Conservation (phyloP, 2,113 vertebrate species). For the Ginglymostoma cirratum region DNA sequence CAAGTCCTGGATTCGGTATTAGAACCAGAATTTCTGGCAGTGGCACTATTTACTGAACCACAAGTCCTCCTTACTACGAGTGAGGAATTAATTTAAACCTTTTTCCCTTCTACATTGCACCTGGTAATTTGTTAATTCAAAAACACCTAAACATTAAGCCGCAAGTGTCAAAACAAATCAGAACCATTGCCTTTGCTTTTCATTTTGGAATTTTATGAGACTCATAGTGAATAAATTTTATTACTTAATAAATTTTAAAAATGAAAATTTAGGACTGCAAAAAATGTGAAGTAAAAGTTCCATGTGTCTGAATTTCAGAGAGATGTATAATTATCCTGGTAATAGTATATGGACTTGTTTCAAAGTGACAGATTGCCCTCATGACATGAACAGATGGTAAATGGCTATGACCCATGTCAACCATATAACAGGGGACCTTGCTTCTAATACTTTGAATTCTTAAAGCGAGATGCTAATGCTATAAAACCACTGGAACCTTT, state of each 20-base stretch:
- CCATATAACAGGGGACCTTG: no score
- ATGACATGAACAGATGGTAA: background rate
- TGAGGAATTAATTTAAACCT: background rate
- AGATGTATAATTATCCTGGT: background rate
- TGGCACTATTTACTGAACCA: no score
- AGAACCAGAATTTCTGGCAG: no score
- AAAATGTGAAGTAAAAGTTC: background rate
- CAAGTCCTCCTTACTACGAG: no score
- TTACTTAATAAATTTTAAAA: background rate
- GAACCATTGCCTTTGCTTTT: background rate
- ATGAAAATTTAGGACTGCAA: background rate
- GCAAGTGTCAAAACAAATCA: background rate
- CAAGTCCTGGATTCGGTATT: no score
- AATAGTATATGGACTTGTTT: background rate
- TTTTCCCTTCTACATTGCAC: background rate
- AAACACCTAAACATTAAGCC: background rate
- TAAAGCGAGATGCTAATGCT: no score
- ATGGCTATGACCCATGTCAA: background rate
- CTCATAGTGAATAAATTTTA: background rate
- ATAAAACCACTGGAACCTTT: no score
- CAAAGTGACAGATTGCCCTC: background rate
- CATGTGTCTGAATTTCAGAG: background rate
- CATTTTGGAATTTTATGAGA: background rate
- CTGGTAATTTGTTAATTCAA: background rate
- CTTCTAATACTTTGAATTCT: no score